Conservation (phyloP, 2,888 invertebrate species). For the Andrena marginata region DNA sequence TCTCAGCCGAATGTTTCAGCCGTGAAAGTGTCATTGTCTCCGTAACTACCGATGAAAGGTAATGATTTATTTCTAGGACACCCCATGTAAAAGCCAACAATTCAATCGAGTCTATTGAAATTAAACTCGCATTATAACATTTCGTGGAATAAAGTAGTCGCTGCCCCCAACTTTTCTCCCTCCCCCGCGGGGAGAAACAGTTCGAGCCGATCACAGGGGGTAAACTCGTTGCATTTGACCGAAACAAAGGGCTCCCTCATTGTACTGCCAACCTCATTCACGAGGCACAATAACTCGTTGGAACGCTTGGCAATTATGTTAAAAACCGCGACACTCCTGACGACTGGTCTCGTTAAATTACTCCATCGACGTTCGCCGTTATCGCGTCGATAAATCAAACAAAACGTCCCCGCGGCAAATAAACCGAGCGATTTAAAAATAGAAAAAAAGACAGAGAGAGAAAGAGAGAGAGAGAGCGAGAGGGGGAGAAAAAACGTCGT, state of each 20-base stretch:
- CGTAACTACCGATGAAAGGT: background rate
- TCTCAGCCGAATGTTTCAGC: background rate
- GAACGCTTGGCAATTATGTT: slow-evolving; percentile 22
- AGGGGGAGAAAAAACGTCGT: background rate
- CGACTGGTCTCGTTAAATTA: background rate
- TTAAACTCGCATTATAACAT: slow-evolving; percentile 23
- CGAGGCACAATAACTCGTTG: slow-evolving; percentile 14
- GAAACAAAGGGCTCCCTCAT: slow-evolving; percentile 10
- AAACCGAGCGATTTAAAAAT: background rate
- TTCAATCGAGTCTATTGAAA: slow-evolving; percentile 1
- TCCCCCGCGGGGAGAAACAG: background rate
- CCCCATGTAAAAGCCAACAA: background rate
- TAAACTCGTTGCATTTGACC: background rate
- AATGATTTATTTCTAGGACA: background rate
- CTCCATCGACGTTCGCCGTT: background rate
- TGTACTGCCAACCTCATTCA: slow-evolving; percentile 2
- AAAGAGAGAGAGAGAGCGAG: background rate
- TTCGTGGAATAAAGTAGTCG: background rate
- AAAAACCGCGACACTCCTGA: background rate
- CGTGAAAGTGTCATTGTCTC: background rate
- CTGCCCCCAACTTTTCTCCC: background rate
- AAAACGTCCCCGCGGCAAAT: background rate
- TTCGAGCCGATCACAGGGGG: slow-evolving; percentile 4
- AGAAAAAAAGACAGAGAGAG: background rate
- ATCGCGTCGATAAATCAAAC: slow-evolving; percentile 4